Percentiles rank a stretch among this genome's conserved stretches.
phyloP scores from a whole-genome alignment of 1,140 invertebrate species.

The Pseudomyrmex concolor region DNA sequence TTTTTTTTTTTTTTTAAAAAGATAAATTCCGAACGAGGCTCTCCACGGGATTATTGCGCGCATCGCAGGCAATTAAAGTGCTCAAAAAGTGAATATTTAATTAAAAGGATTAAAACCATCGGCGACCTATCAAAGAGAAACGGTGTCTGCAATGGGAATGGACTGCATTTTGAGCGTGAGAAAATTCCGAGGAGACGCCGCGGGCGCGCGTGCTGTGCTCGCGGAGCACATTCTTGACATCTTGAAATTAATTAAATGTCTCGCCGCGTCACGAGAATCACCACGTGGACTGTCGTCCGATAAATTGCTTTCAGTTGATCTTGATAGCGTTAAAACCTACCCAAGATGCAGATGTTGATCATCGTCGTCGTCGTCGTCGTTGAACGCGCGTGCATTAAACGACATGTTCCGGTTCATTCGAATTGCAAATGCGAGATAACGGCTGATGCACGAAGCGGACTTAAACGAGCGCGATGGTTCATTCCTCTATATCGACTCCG shows the following conservation, averaged over 20 bases:
- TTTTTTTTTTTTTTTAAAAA: background rate
- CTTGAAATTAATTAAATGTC: conserved; percentile 54
- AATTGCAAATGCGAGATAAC: conserved; percentile 70
- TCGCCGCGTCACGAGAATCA: too few relatives aligned
- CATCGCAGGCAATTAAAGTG: background rate
- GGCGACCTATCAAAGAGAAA: background rate
- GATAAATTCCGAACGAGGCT: background rate
- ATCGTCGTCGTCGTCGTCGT: conserved; percentile 17
- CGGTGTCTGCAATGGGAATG: background rate
- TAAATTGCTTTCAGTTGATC: conserved; percentile 40
- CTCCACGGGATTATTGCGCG: background rate
- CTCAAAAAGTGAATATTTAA: background rate
- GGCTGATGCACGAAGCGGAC: conserved; percentile 48
- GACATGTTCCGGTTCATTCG: conserved; percentile 43
- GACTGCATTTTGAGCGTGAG: background rate
- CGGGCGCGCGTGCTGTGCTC: too few relatives aligned
- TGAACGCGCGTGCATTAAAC: conserved; percentile 43
- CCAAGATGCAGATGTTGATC: background rate
- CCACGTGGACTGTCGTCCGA: background rate
- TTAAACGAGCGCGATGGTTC: conserved; percentile 30
- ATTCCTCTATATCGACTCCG: background rate
- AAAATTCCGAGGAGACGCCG: conserved; percentile 6
- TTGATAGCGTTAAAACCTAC: conserved; percentile 30
- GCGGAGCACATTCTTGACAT: background rate
- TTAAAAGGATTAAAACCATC: conserved; percentile 4